Conservation (phyloP, 2,888 invertebrate species). For the Chaetogeoica ovagalla region DNA sequence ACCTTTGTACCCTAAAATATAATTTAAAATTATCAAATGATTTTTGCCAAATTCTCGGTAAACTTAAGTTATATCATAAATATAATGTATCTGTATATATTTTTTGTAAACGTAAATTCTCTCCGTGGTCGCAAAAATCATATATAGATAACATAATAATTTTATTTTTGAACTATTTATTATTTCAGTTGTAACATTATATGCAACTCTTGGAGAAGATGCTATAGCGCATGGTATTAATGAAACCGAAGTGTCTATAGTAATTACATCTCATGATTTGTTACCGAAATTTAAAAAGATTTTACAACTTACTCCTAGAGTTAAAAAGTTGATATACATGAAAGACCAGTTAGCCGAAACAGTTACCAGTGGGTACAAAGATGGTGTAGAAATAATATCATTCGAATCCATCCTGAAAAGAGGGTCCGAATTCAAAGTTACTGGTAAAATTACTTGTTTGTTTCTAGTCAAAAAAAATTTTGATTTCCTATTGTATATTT, state of each 20-base stretch:
- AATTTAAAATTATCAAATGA: too few relatives aligned
- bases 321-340: conserved; percentile 82
- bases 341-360: conserved; percentile 81
- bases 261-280: conserved; percentile 90
- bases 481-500: conserved; percentile 54
- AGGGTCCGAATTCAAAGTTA: conserved; percentile 59
- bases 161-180: conserved; percentile 34
- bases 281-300: conserved; percentile 86
- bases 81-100: too few relatives aligned
- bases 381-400: conserved; percentile 72
- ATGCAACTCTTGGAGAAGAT: conserved; percentile 95
- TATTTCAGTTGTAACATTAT: conserved; percentile 85
- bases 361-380: conserved; percentile 71
- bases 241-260: conserved; percentile 91
- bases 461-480: neutral
- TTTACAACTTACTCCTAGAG: conserved; percentile 71
- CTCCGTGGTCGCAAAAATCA: too few relatives aligned
- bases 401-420: conserved; percentile 72
- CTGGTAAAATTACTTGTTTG: conserved; percentile 18
- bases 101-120: too few relatives aligned
- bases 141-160: neutral
- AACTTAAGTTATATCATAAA: too few relatives aligned
- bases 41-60: too few relatives aligned
- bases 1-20: too few relatives aligned
- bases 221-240: conserved; percentile 95